Evolutionary conservation across 2,797 vertebrate species (phyloP), one percentile per base, ranked within the genome.

Genomic region (Enteromius unitaeniatus): DNA sequence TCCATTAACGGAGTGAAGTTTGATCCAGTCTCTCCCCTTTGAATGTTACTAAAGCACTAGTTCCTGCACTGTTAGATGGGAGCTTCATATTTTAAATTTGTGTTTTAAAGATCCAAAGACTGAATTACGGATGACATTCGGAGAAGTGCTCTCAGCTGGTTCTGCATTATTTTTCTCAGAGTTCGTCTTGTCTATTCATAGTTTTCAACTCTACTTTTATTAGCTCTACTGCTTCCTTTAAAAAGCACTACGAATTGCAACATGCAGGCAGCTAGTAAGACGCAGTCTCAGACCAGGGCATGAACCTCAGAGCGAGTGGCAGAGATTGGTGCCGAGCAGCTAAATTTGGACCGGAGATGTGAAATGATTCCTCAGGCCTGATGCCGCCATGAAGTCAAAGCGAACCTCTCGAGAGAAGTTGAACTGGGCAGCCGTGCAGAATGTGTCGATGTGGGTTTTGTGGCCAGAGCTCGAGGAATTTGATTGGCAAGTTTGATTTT

Each of bases 51-150:
- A n/a, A 82, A 82, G 72, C 81, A 73, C 70, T 82, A 14, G 72
- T 75, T 82, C 47, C 72, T 73, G 80, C 72, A 82, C 58, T 74
- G 79, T 60, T 70, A n/a, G 26, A 81, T 62, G 40, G 26, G 53
- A 37, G 42, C 68, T 67, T 70, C 21, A 21, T 31, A 15, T 45
- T 64, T 15, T 78, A 62, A 4, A 13, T 65, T 64, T 68, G 21
- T 90, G 85, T 92, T 95, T 96, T 96, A 96, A 93, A 95, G 96
- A 97, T 95, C 93, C 93, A 94, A 96, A 96, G 94, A 96, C 94
- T 91, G 60, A 37, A n/a, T 23, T 4, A 60, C 23, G 55, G 31
- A 79, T 49, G 26, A 40, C 42, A 31, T 73, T 34, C 13, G 67
- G 51, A 60, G 79, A 40, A 31, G 55, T 28, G 15, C 77, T 64